These are phyloP conservation scores for Eupithecia centaureata DNA, from an alignment of 2,888 invertebrate genomes.

Conservation along the genomic window DNA sequence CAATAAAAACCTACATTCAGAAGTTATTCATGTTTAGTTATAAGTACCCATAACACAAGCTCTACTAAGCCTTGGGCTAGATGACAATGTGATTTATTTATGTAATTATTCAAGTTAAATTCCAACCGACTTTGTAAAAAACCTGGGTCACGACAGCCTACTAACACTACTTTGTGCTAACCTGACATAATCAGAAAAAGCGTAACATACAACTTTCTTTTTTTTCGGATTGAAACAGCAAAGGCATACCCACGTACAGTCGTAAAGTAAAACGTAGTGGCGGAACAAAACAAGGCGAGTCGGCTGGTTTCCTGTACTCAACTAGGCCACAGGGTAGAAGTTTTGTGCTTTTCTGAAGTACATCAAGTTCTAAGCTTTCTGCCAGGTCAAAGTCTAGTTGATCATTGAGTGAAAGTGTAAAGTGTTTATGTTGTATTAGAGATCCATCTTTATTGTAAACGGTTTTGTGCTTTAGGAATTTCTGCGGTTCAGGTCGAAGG, in stretches of 20 bases:
- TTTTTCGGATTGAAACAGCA: conserved; percentile 47
- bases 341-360: neutral
- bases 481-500: too few species aligned
- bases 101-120: too few species aligned
- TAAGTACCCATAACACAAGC: too few species aligned
- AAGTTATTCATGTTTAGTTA: too few species aligned
- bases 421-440: too few species aligned
- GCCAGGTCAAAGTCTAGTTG: neutral
- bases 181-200: conserved; percentile 20
- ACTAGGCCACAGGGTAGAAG: conserved; percentile 26
- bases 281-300: conserved; percentile 46
- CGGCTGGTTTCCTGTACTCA: conserved; percentile 43
- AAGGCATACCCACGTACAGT: conserved; percentile 52
- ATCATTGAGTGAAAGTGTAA: too few species aligned
- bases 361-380: neutral
- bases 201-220: conserved; percentile 32
- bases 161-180: neutral
- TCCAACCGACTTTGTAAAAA: neutral
- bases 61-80: too few species aligned
- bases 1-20: too few species aligned
- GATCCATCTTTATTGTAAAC: too few species aligned
- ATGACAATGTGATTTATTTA: too few species aligned
- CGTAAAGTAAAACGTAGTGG: conserved; percentile 49
- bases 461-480: too few species aligned
- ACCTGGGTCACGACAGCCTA: neutral